A percentile compares a stretch with the other conserved stretches of the same genome.
phyloP scores from a whole-genome alignment of 2,113 vertebrate species.

The Orientallactaga bullata region DNA sequence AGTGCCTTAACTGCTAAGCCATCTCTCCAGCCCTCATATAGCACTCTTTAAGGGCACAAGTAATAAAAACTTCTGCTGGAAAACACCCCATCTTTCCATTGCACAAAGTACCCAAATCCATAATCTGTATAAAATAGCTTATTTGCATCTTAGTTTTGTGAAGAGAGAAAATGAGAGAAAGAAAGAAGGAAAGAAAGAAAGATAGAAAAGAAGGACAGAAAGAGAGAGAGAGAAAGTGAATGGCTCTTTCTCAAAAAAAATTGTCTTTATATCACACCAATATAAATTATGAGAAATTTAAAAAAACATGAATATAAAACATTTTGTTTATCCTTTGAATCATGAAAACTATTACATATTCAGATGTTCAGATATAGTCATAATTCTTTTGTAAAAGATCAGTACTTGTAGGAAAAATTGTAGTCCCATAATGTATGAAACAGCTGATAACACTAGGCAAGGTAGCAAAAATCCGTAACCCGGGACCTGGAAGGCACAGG shows the following conservation, averaged over 20 bases:
- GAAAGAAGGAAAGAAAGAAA: too few relatives aligned
- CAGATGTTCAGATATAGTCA: neutral
- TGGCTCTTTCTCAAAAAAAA: neutral
- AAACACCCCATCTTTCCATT: conserved; percentile 30
- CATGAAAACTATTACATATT: neutral
- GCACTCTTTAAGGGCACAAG: conserved; percentile 29
- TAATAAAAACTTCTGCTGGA: conserved; percentile 7
- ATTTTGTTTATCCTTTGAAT: neutral
- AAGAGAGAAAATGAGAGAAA: neutral
- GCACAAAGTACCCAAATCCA: neutral
- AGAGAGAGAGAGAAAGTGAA: neutral
- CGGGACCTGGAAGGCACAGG: neutral
- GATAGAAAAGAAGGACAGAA: too few relatives aligned
- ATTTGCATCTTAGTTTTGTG: neutral
- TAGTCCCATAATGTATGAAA: neutral
- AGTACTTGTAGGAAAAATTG: neutral
- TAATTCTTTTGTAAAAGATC: neutral
- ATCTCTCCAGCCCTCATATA: neutral
- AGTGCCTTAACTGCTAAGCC: neutral
- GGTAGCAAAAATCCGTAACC: neutral
- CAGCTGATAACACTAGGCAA: neutral
- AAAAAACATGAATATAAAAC: conserved; percentile 3
- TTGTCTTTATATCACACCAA: conserved; percentile 23
- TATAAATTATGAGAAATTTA: conserved; percentile 11
- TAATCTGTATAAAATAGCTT: neutral